Base-by-base conservation (phyloP, 2,888 invertebrate genomes). In the Chrysolina haemoptera region DNA sequence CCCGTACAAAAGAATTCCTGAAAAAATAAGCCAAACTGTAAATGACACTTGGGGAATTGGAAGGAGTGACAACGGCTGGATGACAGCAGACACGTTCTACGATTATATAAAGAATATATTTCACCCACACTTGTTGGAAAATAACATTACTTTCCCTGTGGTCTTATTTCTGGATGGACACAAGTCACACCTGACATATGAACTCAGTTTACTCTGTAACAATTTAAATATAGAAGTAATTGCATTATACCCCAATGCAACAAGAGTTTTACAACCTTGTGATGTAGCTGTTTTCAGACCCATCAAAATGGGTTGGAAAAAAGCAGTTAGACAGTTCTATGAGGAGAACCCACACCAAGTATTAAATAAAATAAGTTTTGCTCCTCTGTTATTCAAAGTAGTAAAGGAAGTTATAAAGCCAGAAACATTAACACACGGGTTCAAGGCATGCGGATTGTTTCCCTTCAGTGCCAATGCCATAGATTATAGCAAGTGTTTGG, bases 31-130 rank as follows among this genome's bases (percentile, higher is more conserved):
- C 75, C 73, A 50, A 16, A 48, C 64, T 14, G 65, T 75, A 35
- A 70, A 76, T 48, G n/a, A 48, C 14, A 77, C 73, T 9, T 84
- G 84, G 84, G 83, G 81, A 40, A 75, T 81, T 55, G 83, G 82
- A 9, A 65, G 80, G 71, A 78, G 79, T 68, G 84, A 84, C 14
- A 83, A 81, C 76, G 84, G 84, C 5, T 83, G 83, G 83, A n/a
- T n/a, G n/a, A n/a, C n/a, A n/a, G n/a, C n/a, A n/a, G n/a, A n/a
- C n/a, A n/a, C n/a, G n/a, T n/a, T n/a, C n/a, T n/a, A n/a, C n/a
- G n/a, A n/a, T n/a, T n/a, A 85, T 84, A 40, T 10, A 40, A 8
- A 40, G 10, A 40, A 40, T 8, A 40, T 10, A 84, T 82, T 81
- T 73, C 70, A 82, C 74, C 80, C 80, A 43, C 75, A 78, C 63